Evolutionary conservation across 2,888 invertebrate genomes (phyloP), one percentile per base, ranked within the genome.

Genomic region (Euphydryas editha): DNA sequence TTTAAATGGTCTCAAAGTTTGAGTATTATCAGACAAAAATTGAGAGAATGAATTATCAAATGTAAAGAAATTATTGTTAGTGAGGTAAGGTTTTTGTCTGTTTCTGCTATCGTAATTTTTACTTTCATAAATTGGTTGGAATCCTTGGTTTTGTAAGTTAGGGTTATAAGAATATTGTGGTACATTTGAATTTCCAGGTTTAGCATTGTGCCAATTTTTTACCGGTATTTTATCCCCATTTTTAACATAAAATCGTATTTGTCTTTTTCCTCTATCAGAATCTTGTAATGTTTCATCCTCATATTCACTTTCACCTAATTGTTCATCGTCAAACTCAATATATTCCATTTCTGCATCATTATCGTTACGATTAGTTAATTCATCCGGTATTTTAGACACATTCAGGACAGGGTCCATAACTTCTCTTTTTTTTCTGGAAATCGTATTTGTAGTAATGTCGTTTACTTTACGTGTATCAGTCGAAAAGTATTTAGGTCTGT

Each of bases 201-300:
- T 92, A 13, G 80, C 72, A 51, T 81, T 75, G 1, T 76, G 81
- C 88, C 87, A 90, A 65, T 78, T 81, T 73, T 92, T 91, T 49
- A 73, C 78, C 39, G 84, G 77, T 64, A 75, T 71, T 70, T 86
- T 89, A 24, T 79, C 82, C 20, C 82, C 85, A 73, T 88, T 87
- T 78, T 89, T 88, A 30, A 85, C 75, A 77, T 86, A 87, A 73
- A 90, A 87, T 80, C 91, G 78, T 24, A 90, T 78, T 85, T 93
- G 93, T 75, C 93, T 82, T 77, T 93, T 93, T 36, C 90, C 92
- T 77, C 93, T 83, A 71, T 93, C 93, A 67, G 76, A 80, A 68
- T 88, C 86, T 64, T 80, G 75, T 59, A 71, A 73, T 57, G 73
- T 73, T 63, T 81, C 79, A 54, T 80, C 80, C 59, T 78, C 74